Evolutionary conservation across 2,797 vertebrate species (phyloP).

Genomic region (Falco berigora): DNA sequence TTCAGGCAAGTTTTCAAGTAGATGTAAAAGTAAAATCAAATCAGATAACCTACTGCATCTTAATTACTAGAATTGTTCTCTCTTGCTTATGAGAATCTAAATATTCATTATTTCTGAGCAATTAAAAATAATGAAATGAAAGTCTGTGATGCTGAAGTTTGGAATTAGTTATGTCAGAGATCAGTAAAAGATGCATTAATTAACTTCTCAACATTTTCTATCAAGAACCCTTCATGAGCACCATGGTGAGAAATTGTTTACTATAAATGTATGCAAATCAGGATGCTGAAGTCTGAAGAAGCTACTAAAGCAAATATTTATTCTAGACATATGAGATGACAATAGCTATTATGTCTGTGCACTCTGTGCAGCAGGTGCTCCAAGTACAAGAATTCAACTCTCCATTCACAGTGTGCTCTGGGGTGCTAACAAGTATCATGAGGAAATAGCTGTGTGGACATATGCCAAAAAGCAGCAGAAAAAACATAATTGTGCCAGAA

Average conservation of each 20-base stretch:
- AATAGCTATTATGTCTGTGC: not conserved
- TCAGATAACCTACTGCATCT: conserved; percentile 14
- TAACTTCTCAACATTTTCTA: not conserved
- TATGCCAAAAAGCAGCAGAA: not conserved
- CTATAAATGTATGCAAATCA: not conserved
- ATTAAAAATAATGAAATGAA: conserved; percentile 33
- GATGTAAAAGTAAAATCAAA: conserved; percentile 26
- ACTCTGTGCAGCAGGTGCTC: not conserved
- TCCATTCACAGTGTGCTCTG: not conserved
- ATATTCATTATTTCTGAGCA: conserved; percentile 50
- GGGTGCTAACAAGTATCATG: not conserved
- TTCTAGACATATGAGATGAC: not conserved
- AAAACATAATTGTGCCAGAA: too few relatives aligned
- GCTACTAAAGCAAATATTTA: not conserved
- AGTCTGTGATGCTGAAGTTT: not conserved
- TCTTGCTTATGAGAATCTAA: not conserved
- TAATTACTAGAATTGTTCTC: conserved; percentile 24
- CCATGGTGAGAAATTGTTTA: not conserved
- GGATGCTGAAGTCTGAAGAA: not conserved
- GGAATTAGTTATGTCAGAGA: conserved; percentile 16
- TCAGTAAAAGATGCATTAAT: not conserved
- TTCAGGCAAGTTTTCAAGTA: not conserved
- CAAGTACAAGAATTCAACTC: not conserved
- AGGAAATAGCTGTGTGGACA: not conserved
- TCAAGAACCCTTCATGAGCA: not conserved